Evolutionary conservation across 23 tunicate genomes (phyloP), one percentile per base, ranked within the genome.

Genomic region (Ascidia mentula): DNA sequence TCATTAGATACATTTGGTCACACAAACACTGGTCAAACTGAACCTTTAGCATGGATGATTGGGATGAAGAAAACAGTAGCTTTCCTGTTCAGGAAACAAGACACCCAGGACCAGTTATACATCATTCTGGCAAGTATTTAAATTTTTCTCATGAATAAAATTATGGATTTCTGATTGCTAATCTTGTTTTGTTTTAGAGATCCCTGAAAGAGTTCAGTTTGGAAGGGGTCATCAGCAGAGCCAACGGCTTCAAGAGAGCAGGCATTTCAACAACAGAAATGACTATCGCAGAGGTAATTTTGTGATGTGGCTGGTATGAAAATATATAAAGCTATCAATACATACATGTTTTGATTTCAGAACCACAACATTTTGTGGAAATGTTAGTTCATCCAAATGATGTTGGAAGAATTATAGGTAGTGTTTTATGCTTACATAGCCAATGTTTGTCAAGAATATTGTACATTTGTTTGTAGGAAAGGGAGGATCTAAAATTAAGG

Each of bases 401-500:
- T 39, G 72, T 80, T 46, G 87, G 87, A 32, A 77, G 84, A 82
- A 88, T 88, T 18, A 88, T 88, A 34, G 93, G 93, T 81, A 82
- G 59, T 60, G 60, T 34, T 61, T 32, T 33, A 31, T 38, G 24
- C 9, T 18, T 76, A 6, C 32, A 8, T 32, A 39, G 37, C 22
- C 40, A 6, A 33, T 73, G 32, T 32, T 76, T 65, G 32, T 12
- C 15, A 20, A 65, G 33, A 65, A 65, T 31, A 9, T 9, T 42
- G 12, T 13, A 12, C 7, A 26, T 76, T 13, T 39, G 7, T 77
- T 40, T 82, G 30, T 6, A 86, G 90, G 90, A 72, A 86, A 74
- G 38, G 97, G 90, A 32, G 97, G 97, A 31, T 53, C 87, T 31
- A 85, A 82, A 72, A 91, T 91, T 20, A 59, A 84, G 18, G 97